A percentile compares a stretch with the other conserved stretches of the same genome.
phyloP scores from a whole-genome alignment of 2,113 vertebrate genomes.

The Thalassarche chlororhynchos region DNA sequence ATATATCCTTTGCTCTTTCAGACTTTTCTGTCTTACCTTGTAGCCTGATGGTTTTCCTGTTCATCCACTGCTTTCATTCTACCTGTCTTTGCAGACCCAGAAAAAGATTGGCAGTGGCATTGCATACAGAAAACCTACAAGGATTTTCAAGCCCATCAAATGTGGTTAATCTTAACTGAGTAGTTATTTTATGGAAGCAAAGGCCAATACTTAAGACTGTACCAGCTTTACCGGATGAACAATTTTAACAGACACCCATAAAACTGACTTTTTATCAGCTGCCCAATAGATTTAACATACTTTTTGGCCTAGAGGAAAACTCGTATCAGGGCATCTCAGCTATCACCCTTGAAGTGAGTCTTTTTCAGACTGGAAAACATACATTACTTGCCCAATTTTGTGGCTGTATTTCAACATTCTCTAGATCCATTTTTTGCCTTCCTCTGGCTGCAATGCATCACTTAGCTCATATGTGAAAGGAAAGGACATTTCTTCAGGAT shows the following conservation, averaged over 20 bases:
- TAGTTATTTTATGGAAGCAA: not conserved
- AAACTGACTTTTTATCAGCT: conserved; percentile 1
- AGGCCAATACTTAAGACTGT: not conserved
- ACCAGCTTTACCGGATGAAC: not conserved
- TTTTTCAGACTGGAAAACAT: not conserved
- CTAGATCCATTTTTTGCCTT: not conserved
- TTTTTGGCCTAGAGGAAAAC: not conserved
- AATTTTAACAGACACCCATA: not conserved
- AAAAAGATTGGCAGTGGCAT: not conserved
- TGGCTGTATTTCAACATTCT: not conserved
- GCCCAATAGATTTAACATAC: not conserved
- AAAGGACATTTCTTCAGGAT: not conserved
- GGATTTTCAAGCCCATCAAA: conserved; percentile 1
- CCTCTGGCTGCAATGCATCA: not conserved
- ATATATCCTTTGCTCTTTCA: not conserved
- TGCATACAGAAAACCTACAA: not conserved
- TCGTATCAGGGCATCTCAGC: not conserved
- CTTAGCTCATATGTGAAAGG: not conserved
- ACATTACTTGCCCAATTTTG: not conserved
- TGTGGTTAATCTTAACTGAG: not conserved
- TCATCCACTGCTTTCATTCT: not conserved
- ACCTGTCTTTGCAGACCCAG: not conserved
- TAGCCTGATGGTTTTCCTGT: not conserved
- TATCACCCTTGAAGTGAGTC: not conserved
- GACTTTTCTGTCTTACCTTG: not conserved